Base-by-base conservation (phyloP, 2,888 invertebrate species). In the Aspidiotus destructor region DNA sequence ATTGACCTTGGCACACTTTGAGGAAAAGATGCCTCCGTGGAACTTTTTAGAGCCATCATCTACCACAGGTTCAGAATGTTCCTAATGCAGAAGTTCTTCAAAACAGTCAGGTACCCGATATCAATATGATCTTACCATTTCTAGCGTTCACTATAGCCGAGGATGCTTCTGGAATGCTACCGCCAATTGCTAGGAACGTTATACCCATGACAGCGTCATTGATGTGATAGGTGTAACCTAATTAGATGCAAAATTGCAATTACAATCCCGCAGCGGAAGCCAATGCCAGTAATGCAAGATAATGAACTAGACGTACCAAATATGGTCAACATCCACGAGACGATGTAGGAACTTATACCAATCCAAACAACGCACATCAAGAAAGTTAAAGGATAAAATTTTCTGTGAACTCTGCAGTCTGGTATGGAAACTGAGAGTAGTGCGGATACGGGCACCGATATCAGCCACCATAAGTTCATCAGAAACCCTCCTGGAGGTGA, bases 141-240 rank as follows among this genome's bases (percentile, higher is more conserved):
- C 88, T 83, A 1, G 92, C 86, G 75, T 93, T 89, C 72, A 95
- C 89, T 48, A 88, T 84, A 74, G 92, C 90, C 0, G 93, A 90
- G 41, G 86, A 83, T 13, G 85, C 82, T 77, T 88, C 95, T 0
- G 95, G 95, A 73, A 95, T 82, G 73, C 91, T 91, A 1, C 92
- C 92, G 5, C 94, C 95, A 16, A 90, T 90, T 0, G 94, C 92
- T 71, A 94, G 79, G 75, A 95, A 88, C 0, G 93, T 93, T 75
- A 95, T 85, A 2, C 94, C 95, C 87, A 94, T 89, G 0, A 95
- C 86, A 10, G 91, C 87, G 73, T 92, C 92, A 0, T 92, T 88
- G 62, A 95, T 88, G 7, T 82, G 81, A 55, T 92, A 83, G 0
- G 91, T 87, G 71, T 85, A 83, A 41, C 86, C 86, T 87, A 74